Base-by-base conservation (phyloP, 2,888 invertebrate genomes). In the Mythimna pallens region DNA sequence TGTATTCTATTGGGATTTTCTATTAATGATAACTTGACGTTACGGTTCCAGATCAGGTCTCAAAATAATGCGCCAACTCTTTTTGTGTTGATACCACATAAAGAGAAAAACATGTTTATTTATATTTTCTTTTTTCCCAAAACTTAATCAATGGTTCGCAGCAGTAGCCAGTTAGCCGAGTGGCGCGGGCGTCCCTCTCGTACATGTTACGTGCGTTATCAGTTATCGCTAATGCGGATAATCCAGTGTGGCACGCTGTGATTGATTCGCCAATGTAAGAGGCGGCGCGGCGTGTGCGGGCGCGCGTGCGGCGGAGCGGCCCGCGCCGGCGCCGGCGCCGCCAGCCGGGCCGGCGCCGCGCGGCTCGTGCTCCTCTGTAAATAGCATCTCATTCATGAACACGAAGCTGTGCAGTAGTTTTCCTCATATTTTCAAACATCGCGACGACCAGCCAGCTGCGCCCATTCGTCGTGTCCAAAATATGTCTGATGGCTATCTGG, bases 151-250 rank as follows among this genome's bases (percentile, higher is more conserved):
- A 20, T 20, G 20, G 34, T 58, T 20, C 4, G 17, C 34, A 30
- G 57, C 57, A 30, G 58, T 5, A 20, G 58, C n/a, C 17, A 34
- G 20, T 58, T 17, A 1, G 20, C 58, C 20, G 30, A 57, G 57
- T 57, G 30, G 57, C n/a, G n/a, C n/a, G n/a, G n/a, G n/a, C 57
- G n/a, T n/a, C 50, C 20, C 30, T 34, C 14, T 36, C 47, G n/a
- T 54, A 34, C 17, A 17, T 57, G 64, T 66, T 61, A 61, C 36
- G n/a, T 36, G 20, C 62, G 83, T 59, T 83, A 83, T 52, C 50
- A 52, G n/a, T 8, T n/a, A 52, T 80, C 80, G 84, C 63, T 47
- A 66, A 34, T 59, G 65, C 68, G 80, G 65, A 83, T 80, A 80
- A 80, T 73, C 63, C 59, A 63, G 65, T 80, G 68, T 73, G 55